Conservation (phyloP, 2,113 vertebrate species). For the Pygoscelis adeliae region DNA sequence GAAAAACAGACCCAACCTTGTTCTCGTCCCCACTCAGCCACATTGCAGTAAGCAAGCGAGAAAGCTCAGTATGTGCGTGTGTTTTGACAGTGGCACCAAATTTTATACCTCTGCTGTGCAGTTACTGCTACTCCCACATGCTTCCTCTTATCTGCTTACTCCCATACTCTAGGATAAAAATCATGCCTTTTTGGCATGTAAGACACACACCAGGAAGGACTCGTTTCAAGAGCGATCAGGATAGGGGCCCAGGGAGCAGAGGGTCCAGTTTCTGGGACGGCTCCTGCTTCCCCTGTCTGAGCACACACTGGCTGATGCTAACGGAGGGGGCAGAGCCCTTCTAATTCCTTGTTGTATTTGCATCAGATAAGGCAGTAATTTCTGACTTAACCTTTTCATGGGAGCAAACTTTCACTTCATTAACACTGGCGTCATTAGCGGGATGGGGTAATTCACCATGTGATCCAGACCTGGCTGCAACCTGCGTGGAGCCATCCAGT, state of each 20-base stretch:
- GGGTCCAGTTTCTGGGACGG: background rate
- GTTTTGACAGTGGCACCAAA: background rate
- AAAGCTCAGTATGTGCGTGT: background rate
- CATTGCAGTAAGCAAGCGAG: rapidly evolving
- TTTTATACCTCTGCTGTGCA: background rate
- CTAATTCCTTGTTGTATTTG: background rate
- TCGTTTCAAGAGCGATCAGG: rapidly evolving
- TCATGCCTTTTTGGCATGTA: background rate
- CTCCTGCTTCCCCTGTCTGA: background rate
- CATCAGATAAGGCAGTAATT: background rate
- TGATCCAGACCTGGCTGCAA: background rate
- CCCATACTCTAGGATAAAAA: background rate
- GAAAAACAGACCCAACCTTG: background rate
- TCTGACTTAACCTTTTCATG: background rate
- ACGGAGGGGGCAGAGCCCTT: background rate
- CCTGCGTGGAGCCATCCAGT: background rate
- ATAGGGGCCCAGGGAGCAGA: background rate
- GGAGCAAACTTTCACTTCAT: conserved; percentile 1
- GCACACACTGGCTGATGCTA: background rate
- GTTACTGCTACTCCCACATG: background rate
- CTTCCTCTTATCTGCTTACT: background rate
- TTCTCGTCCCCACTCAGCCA: background rate
- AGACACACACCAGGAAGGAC: background rate
- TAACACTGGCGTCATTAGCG: background rate
- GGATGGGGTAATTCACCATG: background rate